These are phyloP conservation scores for Phyllostomus hastatus DNA, from an alignment of 2,113 vertebrate genomes.

Conservation along the genomic window DNA sequence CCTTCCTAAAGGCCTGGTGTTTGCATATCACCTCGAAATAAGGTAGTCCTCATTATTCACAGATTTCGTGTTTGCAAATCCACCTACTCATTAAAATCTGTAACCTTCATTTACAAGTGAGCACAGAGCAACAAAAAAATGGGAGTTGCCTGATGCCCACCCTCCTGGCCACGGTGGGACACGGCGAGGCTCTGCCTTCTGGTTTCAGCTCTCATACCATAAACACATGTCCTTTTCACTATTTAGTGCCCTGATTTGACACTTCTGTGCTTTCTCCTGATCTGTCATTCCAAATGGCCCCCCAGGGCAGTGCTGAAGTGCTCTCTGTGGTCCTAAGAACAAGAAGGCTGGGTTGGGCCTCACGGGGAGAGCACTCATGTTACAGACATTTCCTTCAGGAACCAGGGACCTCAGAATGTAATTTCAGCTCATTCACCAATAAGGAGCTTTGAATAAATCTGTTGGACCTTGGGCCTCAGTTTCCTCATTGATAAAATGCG, in stretches of 20 bases:
- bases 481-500: background rate
- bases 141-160: fast-evolving
- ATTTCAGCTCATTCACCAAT: background rate
- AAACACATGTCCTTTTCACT: background rate
- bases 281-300: background rate
- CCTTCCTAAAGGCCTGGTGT: background rate
- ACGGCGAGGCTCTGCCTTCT: too few species aligned
- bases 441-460: background rate
- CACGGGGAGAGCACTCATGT: fast-evolving
- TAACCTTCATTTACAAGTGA: background rate
- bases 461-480: background rate
- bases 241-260: too few species aligned
- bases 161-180: background rate
- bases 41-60: background rate
- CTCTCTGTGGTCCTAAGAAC: background rate
- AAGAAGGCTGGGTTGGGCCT: background rate
- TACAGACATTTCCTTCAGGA: background rate
- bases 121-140: background rate
- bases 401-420: background rate
- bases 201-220: background rate
- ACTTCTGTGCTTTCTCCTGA: background rate
- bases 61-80: background rate
- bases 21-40: fast-evolving
- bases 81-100: background rate
- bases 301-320: background rate